Conservation (phyloP, 2,888 invertebrate genomes). For the Campopleginae sp. region DNA sequence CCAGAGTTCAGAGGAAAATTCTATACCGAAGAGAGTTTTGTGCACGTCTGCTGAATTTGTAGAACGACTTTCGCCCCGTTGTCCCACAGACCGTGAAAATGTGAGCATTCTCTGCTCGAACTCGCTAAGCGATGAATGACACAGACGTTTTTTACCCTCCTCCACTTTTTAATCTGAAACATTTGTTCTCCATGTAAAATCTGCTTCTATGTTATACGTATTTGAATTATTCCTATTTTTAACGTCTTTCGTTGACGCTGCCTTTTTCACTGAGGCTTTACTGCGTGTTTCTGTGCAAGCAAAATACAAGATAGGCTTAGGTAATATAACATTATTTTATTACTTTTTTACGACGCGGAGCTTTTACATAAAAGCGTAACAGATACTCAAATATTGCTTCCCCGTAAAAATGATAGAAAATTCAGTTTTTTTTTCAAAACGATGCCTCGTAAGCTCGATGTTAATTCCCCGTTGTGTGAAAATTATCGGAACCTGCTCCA, state of each 20-base stretch:
- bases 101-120: constrained; percentile 30
- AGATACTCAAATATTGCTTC: background rate
- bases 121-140: constrained; percentile 33
- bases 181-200: constrained; percentile 28
- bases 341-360: background rate
- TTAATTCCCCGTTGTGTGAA: background rate
- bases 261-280: background rate
- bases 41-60: constrained; percentile 34
- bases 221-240: background rate
- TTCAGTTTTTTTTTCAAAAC: background rate
- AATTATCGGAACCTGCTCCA: background rate
- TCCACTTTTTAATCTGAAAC: constrained; percentile 12
- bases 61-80: constrained; percentile 29
- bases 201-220: background rate
- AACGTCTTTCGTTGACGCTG: background rate
- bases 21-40: constrained; percentile 39
- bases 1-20: constrained; percentile 17
- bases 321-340: background rate
- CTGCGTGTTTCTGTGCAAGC: background rate
- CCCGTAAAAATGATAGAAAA: background rate
- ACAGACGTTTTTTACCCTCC: constrained; percentile 18
- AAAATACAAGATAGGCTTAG: background rate
- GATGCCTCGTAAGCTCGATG: background rate
- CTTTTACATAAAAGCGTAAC: background rate
- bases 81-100: constrained; percentile 47